phyloP scores from a whole-genome alignment of 2,888 invertebrate genomes.

The Aspidiotus rigidus region DNA sequence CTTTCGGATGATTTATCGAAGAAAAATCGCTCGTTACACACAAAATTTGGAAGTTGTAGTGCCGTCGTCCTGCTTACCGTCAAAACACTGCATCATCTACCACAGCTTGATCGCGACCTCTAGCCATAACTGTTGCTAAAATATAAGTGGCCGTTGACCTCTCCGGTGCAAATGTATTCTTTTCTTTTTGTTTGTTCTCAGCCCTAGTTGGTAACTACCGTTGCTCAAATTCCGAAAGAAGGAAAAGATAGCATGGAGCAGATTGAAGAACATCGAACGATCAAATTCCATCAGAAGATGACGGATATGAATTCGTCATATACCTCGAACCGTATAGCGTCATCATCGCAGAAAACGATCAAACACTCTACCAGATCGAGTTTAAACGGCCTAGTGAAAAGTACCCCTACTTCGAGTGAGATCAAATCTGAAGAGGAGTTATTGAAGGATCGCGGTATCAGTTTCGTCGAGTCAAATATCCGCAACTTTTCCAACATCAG shows the following conservation, averaged over 20 bases:
- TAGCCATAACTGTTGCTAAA: no score
- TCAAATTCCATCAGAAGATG: background rate
- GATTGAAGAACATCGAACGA: background rate
- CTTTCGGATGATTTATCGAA: no score
- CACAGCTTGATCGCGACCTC: no score
- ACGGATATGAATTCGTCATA: no score
- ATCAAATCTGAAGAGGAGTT: background rate
- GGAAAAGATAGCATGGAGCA: background rate
- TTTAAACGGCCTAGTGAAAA: no score
- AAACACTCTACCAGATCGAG: background rate
- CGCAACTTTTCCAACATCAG: constrained; percentile 17
- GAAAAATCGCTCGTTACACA: no score
- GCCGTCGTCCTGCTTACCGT: no score
- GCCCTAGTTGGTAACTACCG: background rate
- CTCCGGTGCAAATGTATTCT: constrained; percentile 19
- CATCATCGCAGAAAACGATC: background rate
- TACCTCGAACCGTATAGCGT: background rate
- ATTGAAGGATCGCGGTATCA: constrained; percentile 16
- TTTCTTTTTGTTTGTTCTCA: constrained; percentile 29
- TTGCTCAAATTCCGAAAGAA: background rate
- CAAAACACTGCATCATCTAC: no score
- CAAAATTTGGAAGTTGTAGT: no score
- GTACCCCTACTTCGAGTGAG: no score
- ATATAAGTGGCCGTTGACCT: background rate
- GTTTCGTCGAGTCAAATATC: constrained; percentile 18